These are phyloP conservation scores for Octodonta nipae DNA, from an alignment of 2,888 invertebrate species.

Conservation along the genomic window DNA sequence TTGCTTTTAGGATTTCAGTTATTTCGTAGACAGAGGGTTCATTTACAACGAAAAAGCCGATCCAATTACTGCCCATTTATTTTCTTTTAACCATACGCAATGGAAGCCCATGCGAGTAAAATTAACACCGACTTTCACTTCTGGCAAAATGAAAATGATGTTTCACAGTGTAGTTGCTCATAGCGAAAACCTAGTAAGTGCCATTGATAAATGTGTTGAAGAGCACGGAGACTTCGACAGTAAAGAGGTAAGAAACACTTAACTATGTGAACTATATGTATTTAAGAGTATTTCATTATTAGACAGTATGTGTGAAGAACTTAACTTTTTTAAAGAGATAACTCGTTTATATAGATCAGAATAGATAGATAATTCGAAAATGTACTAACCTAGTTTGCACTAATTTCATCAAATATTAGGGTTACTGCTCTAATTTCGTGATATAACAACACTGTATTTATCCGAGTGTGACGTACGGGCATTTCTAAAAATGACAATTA, in stretches of 20 bases:
- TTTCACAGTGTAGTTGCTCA: conserved; percentile 24
- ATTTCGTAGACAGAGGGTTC: background rate
- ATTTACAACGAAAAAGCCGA: conserved; percentile 1
- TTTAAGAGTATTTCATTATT: too few species aligned
- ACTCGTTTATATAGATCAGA: too few species aligned
- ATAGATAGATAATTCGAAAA: too few species aligned
- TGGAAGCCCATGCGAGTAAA: conserved; percentile 38
- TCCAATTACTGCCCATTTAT: background rate
- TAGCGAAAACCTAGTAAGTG: background rate
- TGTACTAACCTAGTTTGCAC: too few species aligned
- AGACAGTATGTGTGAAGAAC: too few species aligned
- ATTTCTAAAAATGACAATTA: too few species aligned
- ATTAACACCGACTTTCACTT: conserved; percentile 50
- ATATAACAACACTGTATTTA: too few species aligned
- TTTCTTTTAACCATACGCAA: conserved; percentile 1
- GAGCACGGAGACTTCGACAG: background rate
- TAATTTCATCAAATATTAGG: too few species aligned
- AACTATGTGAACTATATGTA: too few species aligned
- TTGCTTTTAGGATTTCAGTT: background rate
- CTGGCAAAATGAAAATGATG: conserved; percentile 52
- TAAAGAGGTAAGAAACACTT: conserved; percentile 2
- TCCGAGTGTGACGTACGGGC: too few species aligned
- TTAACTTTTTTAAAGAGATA: too few species aligned
- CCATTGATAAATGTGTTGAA: background rate
- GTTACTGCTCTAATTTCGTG: too few species aligned